A percentile compares a stretch with the other conserved stretches of the same genome.
These are phyloP conservation scores for Drosophila trapezifrons DNA, from an alignment of 1,140 invertebrate species.

Conservation along the genomic window DNA sequence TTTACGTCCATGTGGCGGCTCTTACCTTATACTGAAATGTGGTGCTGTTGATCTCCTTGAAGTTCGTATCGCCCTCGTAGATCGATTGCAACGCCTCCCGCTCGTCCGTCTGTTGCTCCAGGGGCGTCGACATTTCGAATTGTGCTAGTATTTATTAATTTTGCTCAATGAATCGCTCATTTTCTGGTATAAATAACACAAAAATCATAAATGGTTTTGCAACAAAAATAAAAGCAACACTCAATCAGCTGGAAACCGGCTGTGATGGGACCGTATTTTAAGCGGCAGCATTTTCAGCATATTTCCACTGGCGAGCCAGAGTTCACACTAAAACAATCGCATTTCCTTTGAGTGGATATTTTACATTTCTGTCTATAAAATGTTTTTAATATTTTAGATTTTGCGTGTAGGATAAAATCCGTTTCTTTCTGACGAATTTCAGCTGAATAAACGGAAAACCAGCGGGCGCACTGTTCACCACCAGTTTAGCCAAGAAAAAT, in stretches of 20 bases:
- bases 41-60: conserved; percentile 91
- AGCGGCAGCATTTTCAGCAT: neutral
- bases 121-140: conserved; percentile 85
- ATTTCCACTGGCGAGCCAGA: neutral
- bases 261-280: conserved; percentile 9
- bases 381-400: too few species aligned
- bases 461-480: too few species aligned
- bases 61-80: conserved; percentile 95
- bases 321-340: too few species aligned
- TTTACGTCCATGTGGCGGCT: conserved; percentile 32
- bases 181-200: conserved; percentile 24
- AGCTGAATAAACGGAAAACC: too few species aligned
- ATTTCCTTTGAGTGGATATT: too few species aligned
- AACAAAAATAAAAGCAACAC: conserved; percentile 71
- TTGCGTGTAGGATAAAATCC: too few species aligned
- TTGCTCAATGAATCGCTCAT: conserved; percentile 5
- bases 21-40: conserved; percentile 96
- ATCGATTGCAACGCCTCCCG: conserved; percentile 95
- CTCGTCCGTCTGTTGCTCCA: conserved; percentile 93
- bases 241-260: conserved; percentile 24
- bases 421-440: too few species aligned
- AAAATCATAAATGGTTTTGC: conserved; percentile 36
- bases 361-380: too few species aligned
- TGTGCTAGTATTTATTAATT: conserved; percentile 6
- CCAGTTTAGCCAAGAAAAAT: too few species aligned